Evolutionary conservation across 64 coral and sea anemone species (phyloP).

Genomic region (Pocillopora verrucosa): DNA sequence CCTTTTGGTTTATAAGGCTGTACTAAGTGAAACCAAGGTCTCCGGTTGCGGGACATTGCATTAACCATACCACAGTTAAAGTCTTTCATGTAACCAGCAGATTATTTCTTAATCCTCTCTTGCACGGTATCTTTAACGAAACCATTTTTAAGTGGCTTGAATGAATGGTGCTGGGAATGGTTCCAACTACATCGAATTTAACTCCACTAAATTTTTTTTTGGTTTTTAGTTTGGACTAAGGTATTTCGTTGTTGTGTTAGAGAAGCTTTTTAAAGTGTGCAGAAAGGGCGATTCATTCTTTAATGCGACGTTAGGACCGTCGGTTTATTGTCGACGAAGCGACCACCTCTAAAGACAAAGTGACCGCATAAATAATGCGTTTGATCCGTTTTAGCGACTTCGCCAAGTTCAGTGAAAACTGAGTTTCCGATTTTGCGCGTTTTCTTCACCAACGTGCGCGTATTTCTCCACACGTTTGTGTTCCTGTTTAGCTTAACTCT

Average conservation of each 20-base stretch:
- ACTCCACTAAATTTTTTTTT: background rate
- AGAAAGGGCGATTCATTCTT: background rate
- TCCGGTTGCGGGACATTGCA: background rate
- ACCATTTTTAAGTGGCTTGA: background rate
- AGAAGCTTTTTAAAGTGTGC: background rate
- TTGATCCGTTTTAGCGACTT: constrained; percentile 28
- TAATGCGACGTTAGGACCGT: background rate
- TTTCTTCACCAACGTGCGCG: background rate
- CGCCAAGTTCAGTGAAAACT: background rate
- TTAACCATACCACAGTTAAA: constrained; percentile 1
- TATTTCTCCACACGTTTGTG: background rate
- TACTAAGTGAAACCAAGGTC: background rate
- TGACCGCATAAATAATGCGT: background rate
- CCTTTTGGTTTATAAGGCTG: background rate
- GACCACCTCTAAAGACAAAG: background rate
- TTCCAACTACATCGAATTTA: background rate
- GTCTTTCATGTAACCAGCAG: background rate
- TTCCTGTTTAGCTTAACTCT: background rate
- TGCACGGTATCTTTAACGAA: constrained; percentile 9
- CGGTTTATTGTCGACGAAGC: background rate
- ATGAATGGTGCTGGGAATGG: background rate
- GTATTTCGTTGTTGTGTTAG: background rate
- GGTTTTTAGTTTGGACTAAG: background rate
- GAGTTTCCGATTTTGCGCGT: background rate
- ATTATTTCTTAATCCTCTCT: background rate